Percentiles rank a stretch among this genome's conserved stretches.
These are phyloP conservation scores for Berghia stephanieae DNA, from an alignment of 1,140 invertebrate genomes.

Conservation along the genomic window DNA sequence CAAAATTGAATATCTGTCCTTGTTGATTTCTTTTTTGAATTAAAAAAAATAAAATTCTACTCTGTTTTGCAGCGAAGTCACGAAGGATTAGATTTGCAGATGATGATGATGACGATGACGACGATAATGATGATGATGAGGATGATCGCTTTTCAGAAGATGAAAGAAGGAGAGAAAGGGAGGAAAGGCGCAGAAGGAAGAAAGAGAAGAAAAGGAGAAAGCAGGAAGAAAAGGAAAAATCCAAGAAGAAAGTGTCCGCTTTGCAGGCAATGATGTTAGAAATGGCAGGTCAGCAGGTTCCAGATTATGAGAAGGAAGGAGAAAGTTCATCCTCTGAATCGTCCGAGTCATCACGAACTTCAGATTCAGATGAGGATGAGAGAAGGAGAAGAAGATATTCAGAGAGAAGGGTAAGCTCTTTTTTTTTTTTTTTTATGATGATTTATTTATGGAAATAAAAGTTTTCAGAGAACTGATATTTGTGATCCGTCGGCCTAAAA, in stretches of 20 bases:
- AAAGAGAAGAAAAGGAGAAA: slow-evolving; percentile 18
- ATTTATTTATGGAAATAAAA: not conserved
- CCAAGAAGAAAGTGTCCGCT: slow-evolving; percentile 70
- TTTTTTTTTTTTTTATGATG: not conserved
- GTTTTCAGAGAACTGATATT: not conserved
- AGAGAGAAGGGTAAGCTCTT: slow-evolving; percentile 1
- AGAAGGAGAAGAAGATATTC: not conserved
- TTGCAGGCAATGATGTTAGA: slow-evolving; percentile 83
- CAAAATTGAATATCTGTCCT: too few species aligned
- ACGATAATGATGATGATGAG: slow-evolving; percentile 71
- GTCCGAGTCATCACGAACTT: not conserved
- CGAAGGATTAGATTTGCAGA: slow-evolving; percentile 77
- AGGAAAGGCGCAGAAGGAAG: slow-evolving; percentile 34
- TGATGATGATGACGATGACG: slow-evolving; percentile 66
- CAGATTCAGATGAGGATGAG: slow-evolving; percentile 40
- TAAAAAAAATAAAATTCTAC: too few species aligned
- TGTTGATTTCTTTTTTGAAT: too few species aligned
- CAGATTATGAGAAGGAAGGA: slow-evolving; percentile 86
- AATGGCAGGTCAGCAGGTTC: slow-evolving; percentile 88
- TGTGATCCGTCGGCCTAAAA: too few species aligned
- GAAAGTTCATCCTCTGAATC: not conserved
- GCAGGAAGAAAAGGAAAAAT: slow-evolving; percentile 11
- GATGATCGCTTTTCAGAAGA: slow-evolving; percentile 70
- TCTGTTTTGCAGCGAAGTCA: slow-evolving; percentile 54
- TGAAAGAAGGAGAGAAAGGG: slow-evolving; percentile 54